These are phyloP conservation scores for Rhea pennata DNA, from an alignment of 2,113 vertebrate genomes.

Conservation along the genomic window DNA sequence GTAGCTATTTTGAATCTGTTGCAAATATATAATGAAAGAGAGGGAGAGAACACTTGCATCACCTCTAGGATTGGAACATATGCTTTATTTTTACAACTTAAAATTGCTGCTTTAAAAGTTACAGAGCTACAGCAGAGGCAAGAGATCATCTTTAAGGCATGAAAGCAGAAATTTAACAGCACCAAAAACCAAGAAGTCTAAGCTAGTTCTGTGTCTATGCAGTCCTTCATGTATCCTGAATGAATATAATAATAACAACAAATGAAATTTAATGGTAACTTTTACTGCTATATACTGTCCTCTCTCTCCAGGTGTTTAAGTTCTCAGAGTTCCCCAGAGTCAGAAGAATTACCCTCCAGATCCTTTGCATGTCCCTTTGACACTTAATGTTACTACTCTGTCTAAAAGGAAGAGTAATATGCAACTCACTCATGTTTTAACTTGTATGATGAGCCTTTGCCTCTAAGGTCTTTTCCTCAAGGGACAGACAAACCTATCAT, in stretches of 20 bases:
- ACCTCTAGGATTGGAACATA: neutral
- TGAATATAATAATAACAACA: neutral
- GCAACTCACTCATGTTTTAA: neutral
- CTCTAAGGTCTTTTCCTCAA: neutral
- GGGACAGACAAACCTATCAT: neutral
- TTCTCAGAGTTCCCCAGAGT: neutral
- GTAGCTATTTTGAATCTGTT: conserved; percentile 11
- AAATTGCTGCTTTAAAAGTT: neutral
- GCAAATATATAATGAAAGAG: neutral
- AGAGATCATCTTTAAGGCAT: neutral
- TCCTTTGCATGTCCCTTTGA: neutral
- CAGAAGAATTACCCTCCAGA: neutral
- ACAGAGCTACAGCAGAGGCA: neutral
- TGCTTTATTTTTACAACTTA: neutral
- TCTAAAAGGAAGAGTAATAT: neutral
- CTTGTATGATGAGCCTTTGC: neutral
- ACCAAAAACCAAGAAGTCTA: neutral
- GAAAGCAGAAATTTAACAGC: neutral
- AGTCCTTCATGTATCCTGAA: neutral
- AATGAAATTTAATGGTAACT: neutral
- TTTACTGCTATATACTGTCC: neutral
- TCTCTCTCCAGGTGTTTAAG: neutral
- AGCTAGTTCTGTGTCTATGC: neutral
- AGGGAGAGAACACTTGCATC: neutral
- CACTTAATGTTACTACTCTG: neutral